A percentile compares a stretch with the other conserved stretches of the same genome.
These are phyloP conservation scores for Cyclophora punctaria DNA, from an alignment of 2,888 invertebrate species.

Conservation along the genomic window DNA sequence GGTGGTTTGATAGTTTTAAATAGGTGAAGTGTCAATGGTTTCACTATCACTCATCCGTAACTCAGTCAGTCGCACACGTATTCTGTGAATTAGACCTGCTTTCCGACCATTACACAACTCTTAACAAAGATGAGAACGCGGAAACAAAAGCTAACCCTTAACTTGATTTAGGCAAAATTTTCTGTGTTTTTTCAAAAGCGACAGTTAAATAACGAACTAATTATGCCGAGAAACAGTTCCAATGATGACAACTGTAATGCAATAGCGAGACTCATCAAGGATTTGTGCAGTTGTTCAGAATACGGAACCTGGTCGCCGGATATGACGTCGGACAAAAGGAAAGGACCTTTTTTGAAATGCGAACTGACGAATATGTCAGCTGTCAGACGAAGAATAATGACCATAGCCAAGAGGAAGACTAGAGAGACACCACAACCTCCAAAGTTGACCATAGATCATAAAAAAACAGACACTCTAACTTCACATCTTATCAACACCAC, in stretches of 20 bases:
- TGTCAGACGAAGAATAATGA: conserved; percentile 58
- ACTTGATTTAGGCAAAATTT: conserved; percentile 41
- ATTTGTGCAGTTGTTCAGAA: conserved; percentile 68
- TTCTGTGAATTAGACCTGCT: conserved; percentile 23
- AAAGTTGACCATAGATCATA: conserved; percentile 26
- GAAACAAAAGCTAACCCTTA: conserved; percentile 30
- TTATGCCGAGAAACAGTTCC: conserved; percentile 55
- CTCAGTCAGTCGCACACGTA: conserved; percentile 20
- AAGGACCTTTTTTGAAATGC: conserved; percentile 60
- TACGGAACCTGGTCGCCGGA: conserved; percentile 71
- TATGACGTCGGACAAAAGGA: conserved; percentile 56
- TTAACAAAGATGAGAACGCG: conserved; percentile 35
- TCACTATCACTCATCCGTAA: conserved; percentile 11
- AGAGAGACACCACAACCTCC: conserved; percentile 48
- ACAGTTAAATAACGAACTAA: conserved; percentile 58
- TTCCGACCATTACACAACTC: conserved; percentile 32
- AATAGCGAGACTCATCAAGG: conserved; percentile 62
- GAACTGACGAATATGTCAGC: conserved; percentile 68
- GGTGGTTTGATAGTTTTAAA: too few species aligned
- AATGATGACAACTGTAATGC: conserved; percentile 61
- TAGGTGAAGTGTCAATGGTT: neutral
- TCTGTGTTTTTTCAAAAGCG: conserved; percentile 57
- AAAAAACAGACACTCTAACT: conserved; percentile 49
- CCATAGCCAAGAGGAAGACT: conserved; percentile 55
- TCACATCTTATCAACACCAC: conserved; percentile 57